phyloP scores from a whole-genome alignment of 2,797 vertebrate genomes.

The Anableps anableps region DNA sequence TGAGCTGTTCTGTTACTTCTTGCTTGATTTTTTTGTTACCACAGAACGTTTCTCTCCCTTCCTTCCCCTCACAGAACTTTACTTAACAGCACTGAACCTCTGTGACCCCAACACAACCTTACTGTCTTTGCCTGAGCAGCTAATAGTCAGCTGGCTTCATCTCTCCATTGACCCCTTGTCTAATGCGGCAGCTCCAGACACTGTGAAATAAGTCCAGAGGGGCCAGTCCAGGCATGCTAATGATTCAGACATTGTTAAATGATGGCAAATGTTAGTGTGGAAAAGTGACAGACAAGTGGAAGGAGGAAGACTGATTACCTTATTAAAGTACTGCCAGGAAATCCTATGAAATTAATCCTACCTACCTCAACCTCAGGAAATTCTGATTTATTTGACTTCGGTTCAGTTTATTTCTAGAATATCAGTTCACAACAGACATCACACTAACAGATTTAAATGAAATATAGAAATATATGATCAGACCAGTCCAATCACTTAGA shows the following conservation, averaged over 20 bases:
- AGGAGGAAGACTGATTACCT: conserved; percentile 64
- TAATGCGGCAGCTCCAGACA: conserved; percentile 74
- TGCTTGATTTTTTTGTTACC: conserved; percentile 59
- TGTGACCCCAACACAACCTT: conserved; percentile 69
- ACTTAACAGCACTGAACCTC: conserved; percentile 65
- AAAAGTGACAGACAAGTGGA: conserved; percentile 33
- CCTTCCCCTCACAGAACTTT: conserved; percentile 28
- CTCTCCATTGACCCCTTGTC: conserved; percentile 74
- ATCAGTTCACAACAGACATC: background rate
- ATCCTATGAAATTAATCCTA: conserved; percentile 72
- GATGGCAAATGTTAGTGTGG: conserved; percentile 64
- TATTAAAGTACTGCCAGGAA: conserved; percentile 65
- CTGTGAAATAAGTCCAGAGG: conserved; percentile 72
- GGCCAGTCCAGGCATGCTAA: conserved; percentile 66
- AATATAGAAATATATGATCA: background rate
- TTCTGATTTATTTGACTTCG: background rate
- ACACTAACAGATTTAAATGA: background rate
- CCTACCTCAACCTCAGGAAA: conserved; percentile 54
- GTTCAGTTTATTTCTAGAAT: background rate
- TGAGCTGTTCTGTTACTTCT: conserved; percentile 50
- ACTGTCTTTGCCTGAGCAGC: conserved; percentile 68
- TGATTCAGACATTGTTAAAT: conserved; percentile 77
- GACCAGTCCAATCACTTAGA: background rate
- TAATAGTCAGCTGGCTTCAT: conserved; percentile 74
- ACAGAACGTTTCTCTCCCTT: conserved; percentile 21